Conservation (phyloP, 2,113 vertebrate genomes). For the Chrysemys picta region DNA sequence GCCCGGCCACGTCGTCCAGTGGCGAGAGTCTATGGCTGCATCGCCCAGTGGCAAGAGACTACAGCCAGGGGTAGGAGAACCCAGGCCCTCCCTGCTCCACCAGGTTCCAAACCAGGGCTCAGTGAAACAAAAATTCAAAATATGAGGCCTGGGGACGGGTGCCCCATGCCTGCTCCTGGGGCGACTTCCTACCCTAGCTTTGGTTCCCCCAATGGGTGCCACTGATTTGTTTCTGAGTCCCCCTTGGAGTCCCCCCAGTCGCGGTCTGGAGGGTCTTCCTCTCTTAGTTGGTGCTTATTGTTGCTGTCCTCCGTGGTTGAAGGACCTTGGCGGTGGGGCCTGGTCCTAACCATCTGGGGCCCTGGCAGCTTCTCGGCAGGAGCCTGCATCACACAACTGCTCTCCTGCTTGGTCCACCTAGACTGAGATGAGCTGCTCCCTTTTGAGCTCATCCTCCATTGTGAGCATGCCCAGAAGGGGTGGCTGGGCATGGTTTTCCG, state of each 20-base stretch:
- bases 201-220: neutral
- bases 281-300: neutral
- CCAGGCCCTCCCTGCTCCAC: neutral
- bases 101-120: neutral
- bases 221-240: neutral
- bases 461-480: neutral
- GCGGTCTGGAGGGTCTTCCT: neutral
- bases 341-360: neutral
- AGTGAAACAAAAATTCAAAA: neutral
- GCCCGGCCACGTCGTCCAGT: fast-evolving
- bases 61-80: neutral
- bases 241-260: neutral
- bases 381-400: neutral
- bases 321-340: neutral
- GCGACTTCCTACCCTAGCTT: neutral
- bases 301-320: neutral
- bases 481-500: neutral
- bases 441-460: neutral
- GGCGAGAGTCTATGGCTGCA: neutral
- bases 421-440: neutral
- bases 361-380: neutral
- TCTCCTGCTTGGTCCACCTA: neutral
- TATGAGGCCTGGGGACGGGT: neutral
- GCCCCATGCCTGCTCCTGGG: neutral
- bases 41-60: neutral